Conservation (phyloP, 2,797 vertebrate genomes). For the Austrolebias charrua region DNA sequence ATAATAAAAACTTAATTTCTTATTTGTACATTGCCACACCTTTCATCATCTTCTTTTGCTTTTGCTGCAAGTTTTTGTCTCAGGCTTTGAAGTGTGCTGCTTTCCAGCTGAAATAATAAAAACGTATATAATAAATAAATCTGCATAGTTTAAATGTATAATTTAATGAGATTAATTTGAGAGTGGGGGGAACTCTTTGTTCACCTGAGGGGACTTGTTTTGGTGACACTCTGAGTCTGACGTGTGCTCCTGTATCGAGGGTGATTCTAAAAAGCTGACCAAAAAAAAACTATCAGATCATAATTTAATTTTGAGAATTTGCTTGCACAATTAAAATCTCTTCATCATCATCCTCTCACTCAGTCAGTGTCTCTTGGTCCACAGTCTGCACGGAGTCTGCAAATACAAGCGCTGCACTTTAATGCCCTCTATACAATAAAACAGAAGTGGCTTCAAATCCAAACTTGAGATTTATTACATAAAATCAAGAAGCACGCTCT, state of each 20-base stretch:
- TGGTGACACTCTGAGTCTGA: constrained; percentile 27
- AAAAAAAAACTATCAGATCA: constrained; percentile 23
- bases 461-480: not conserved
- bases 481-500: not conserved
- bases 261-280: constrained; percentile 54
- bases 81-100: constrained; percentile 55
- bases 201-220: constrained; percentile 55
- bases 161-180: not conserved
- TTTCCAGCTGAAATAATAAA: constrained; percentile 41
- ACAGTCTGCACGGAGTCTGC: constrained; percentile 48
- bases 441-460: not conserved
- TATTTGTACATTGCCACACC: constrained; percentile 44
- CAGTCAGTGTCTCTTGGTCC: constrained; percentile 49
- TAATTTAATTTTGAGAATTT: constrained; percentile 40
- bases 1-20: not conserved
- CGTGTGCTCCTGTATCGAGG: constrained; percentile 22
- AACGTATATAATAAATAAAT: not conserved
- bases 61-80: constrained; percentile 58
- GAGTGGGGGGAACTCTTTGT: constrained; percentile 13
- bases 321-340: constrained; percentile 32
- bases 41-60: constrained; percentile 68
- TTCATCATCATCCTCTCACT: constrained; percentile 61
- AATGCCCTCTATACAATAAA: constrained; percentile 34
- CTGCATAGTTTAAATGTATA: too few relatives aligned
- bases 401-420: constrained; percentile 36